These are phyloP conservation scores for Anguilla megastoma DNA, from an alignment of 2,797 vertebrate genomes.

Conservation along the genomic window DNA sequence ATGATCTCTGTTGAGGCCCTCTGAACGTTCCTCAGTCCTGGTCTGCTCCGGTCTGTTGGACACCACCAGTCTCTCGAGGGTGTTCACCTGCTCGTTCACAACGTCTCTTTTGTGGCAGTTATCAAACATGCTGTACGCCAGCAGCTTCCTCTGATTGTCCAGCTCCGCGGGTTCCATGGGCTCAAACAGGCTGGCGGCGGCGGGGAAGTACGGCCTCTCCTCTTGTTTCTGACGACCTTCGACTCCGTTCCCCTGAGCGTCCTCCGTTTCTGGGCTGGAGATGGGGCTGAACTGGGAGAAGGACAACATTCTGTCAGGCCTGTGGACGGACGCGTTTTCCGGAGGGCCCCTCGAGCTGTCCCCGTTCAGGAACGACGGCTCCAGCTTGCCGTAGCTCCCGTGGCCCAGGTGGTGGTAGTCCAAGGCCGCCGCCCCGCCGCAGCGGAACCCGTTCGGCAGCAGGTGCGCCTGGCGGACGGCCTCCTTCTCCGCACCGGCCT, in stretches of 20 bases:
- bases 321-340: constrained; percentile 75
- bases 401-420: constrained; percentile 68
- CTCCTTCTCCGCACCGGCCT: constrained; percentile 76
- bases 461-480: constrained; percentile 70
- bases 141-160: constrained; percentile 65
- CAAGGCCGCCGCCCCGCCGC: constrained; percentile 62
- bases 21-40: constrained; percentile 53
- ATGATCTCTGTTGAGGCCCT: constrained; percentile 60
- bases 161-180: constrained; percentile 69
- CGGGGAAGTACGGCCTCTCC: constrained; percentile 76
- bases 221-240: constrained; percentile 70
- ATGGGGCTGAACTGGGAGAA: constrained; percentile 89
- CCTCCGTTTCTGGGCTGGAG: constrained; percentile 88
- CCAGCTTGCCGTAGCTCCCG: constrained; percentile 78
- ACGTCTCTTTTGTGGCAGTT: constrained; percentile 76
- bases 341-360: constrained; percentile 74
- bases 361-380: constrained; percentile 83
- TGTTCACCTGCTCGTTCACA: constrained; percentile 66
- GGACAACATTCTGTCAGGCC: constrained; percentile 75
- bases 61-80: constrained; percentile 49
- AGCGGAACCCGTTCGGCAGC: constrained; percentile 88
- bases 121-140: constrained; percentile 80
- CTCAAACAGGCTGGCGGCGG: constrained; percentile 66
- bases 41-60: constrained; percentile 59
- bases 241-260: constrained; percentile 68